Evolutionary conservation across 2,888 invertebrate genomes (phyloP), one percentile per base, ranked within the genome.

Genomic region (Prenolepis imparis): DNA sequence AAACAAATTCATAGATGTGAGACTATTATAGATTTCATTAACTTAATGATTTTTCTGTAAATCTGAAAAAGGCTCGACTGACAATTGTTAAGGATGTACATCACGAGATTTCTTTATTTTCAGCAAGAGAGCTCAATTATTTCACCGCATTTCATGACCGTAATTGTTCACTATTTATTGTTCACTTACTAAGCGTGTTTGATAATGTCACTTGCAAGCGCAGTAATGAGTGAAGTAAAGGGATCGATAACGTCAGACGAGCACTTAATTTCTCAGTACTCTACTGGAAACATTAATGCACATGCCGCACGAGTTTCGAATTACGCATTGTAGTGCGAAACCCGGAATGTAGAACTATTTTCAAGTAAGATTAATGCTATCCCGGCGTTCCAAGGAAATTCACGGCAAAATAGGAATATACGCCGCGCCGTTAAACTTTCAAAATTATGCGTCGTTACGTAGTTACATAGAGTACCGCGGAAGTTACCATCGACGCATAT

Each of bases 281-380:
- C 59, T 21, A 70, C 59, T 44, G 70, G n/a, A 70, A 80, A 70
- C 78, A 80, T 80, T 80, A 80, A 80, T 80, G 59, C 78, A 70
- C 78, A 59, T 70, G 78, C 78, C 70, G 78, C 78, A 44, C 78
- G 78, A 80, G 78, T 80, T 80, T 57, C 78, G 70, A 80, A 70
- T 70, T 80, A 80, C 70, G 78, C 78, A 80, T 80, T 80, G 70
- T 80, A 80, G 78, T 80, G 78, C 78, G 70, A 80, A 80, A 80
- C 78, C 78, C 70, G 78, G 78, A 80, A 80, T 80, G 70, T 70
- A 80, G 59, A 80, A 80, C 78, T 80, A 80, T 80, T 80, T 80
- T 80, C 78, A 80, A 80, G 78, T 80, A 80, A 80, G 78, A 80
- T 80, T 80, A 80, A 80, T 80, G 70, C 78, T 80, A 80, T 70